phyloP scores from a whole-genome alignment of 2,888 invertebrate genomes.

The Schizaphis graminum region DNA sequence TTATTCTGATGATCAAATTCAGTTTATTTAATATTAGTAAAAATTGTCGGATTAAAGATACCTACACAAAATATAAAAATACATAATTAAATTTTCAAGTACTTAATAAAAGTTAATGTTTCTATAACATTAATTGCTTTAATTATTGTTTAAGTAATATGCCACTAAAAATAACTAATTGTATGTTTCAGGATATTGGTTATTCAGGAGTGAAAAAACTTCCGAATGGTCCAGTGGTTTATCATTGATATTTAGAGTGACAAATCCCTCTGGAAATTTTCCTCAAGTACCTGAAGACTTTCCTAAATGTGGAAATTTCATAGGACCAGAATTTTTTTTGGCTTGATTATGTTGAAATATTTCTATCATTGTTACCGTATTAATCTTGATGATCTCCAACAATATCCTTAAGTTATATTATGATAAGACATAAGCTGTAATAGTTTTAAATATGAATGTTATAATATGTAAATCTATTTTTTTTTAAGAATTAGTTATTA shows the following conservation, averaged over 20 bases:
- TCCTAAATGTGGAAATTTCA: conserved; percentile 83
- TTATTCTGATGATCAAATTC: neutral
- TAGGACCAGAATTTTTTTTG: conserved; percentile 83
- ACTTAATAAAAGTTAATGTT: neutral
- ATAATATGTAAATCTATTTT: neutral
- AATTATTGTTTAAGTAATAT: neutral
- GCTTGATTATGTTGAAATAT: conserved; percentile 71
- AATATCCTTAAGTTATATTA: neutral
- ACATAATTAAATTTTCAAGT: neutral
- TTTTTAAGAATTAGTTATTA: neutral
- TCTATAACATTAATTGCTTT: neutral
- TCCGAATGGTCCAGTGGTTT: conserved; percentile 83
- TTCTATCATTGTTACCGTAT: neutral
- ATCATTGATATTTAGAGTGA: conserved; percentile 80
- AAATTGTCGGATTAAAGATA: neutral
- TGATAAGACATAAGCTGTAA: neutral
- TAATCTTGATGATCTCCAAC: conserved; percentile 45
- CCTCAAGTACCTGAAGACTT: conserved; percentile 80
- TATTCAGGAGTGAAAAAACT: conserved; percentile 83
- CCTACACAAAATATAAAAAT: neutral
- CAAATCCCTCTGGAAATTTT: conserved; percentile 75
- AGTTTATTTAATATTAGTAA: neutral
- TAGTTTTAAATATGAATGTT: neutral
- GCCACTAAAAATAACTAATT: neutral
- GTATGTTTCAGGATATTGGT: conserved; percentile 79